Percentiles rank a stretch among this genome's conserved stretches.
Evolutionary conservation across 2,797 vertebrate genomes (phyloP).

Genomic region (Mormyrus hasselquistii): DNA sequence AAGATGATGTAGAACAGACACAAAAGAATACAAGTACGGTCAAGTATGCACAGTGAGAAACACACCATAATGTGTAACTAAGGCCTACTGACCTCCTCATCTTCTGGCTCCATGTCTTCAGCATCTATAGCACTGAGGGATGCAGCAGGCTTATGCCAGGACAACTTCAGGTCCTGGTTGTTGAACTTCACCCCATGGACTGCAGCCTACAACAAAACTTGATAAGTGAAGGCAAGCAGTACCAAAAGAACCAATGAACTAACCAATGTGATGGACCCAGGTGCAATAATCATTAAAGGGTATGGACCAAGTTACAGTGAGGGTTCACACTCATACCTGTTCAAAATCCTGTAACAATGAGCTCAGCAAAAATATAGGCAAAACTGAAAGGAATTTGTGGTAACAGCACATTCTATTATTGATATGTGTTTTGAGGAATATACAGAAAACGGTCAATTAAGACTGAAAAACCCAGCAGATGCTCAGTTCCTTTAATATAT

Average conservation of each 20-base stretch:
- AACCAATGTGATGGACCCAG: background rate
- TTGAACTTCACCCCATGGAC: slow-evolving; percentile 83
- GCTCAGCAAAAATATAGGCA: background rate
- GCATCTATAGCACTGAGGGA: slow-evolving; percentile 64
- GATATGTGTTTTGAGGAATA: background rate
- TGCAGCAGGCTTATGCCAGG: slow-evolving; percentile 84
- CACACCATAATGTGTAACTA: background rate
- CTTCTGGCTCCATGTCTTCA: slow-evolving; percentile 82
- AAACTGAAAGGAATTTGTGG: background rate
- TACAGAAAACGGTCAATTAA: background rate
- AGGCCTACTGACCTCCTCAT: slow-evolving; percentile 81
- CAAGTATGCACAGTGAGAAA: background rate
- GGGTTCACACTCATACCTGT: background rate
- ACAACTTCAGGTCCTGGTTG: slow-evolving; percentile 78
- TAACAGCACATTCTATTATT: background rate
- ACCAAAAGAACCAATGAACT: background rate
- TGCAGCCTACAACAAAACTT: slow-evolving; percentile 68
- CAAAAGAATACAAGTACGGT: background rate
- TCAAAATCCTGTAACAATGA: background rate
- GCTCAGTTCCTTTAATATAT: background rate
- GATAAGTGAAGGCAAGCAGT: background rate
- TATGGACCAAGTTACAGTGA: background rate
- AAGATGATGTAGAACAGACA: background rate
- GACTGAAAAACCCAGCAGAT: background rate
- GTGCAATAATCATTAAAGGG: background rate